Evolutionary conservation across 92 coral and sea anemone genomes (phyloP), one percentile per base, ranked within the genome.

Genomic region (Nematostella vectensis): DNA sequence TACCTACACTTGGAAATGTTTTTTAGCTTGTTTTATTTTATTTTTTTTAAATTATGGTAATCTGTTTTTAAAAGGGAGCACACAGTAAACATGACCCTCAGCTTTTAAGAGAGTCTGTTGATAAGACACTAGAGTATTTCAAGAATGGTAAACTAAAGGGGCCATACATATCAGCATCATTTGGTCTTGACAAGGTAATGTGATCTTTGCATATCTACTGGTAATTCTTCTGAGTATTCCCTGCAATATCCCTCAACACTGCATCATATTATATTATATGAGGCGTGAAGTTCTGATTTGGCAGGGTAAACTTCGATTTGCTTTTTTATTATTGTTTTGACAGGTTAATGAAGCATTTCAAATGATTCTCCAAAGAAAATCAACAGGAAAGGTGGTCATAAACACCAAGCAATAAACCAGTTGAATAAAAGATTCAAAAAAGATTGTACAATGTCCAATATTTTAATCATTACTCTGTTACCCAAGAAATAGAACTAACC

Each of bases 271-370:
- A n/a, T n/a, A n/a, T n/a, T n/a, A n/a, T n/a, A n/a, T n/a, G n/a
- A n/a, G n/a, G n/a, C n/a, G n/a, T n/a, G n/a, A n/a, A n/a, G n/a
- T n/a, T n/a, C n/a, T n/a, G n/a, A n/a, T n/a, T n/a, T n/a, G n/a
- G n/a, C n/a, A n/a, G n/a, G n/a, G n/a, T n/a, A n/a, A n/a, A n/a
- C n/a, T n/a, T n/a, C n/a, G n/a, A n/a, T n/a, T n/a, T n/a, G n/a
- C n/a, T n/a, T n/a, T n/a, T n/a, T n/a, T n/a, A n/a, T n/a, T n/a
- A n/a, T n/a, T n/a, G n/a, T n/a, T n/a, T n/a, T n/a, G n/a, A n/a
- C n/a, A 89, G 97, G 87, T 77, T 3, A 89, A 89, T 59, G 94
- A 89, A 37, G 97, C 97, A 29, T 80, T 89, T 29, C 65, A 85
- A 61, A 74, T 89, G 61, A 66, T 89, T 27, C 67, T 68, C 57